phyloP scores from a whole-genome alignment of 1,140 invertebrate species.

The Leptinotarsa lineolata region DNA sequence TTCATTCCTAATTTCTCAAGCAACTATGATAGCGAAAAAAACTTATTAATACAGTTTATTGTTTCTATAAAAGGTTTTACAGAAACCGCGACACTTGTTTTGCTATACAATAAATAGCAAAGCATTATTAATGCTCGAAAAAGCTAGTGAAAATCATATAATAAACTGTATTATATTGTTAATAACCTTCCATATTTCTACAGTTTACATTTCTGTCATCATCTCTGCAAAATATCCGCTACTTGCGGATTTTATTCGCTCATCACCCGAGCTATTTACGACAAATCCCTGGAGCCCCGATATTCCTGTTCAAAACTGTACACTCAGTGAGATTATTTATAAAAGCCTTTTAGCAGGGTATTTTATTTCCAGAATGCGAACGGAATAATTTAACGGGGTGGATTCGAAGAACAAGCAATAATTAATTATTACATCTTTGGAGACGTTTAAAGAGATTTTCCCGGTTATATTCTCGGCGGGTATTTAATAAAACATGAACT shows the following conservation, averaged over 20 bases:
- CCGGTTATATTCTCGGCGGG: slow-evolving; percentile 7
- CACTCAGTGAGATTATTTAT: neutral
- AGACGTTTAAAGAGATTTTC: slow-evolving; percentile 1
- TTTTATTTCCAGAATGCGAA: slow-evolving; percentile 2
- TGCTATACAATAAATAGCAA: no score
- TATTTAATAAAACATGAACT: slow-evolving; percentile 6
- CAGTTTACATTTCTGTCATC: no score
- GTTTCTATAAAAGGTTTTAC: no score
- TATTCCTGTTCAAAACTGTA: neutral
- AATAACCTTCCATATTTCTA: no score
- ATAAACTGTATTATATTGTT: no score
- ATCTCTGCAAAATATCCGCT: no score
- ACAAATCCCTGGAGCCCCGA: neutral
- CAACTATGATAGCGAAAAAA: no score
- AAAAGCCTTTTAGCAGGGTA: slow-evolving; percentile 6
- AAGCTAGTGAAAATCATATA: no score
- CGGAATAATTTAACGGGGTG: neutral
- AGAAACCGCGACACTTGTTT: no score
- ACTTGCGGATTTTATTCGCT: neutral
- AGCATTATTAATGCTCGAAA: no score
- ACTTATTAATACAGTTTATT: no score
- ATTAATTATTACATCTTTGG: slow-evolving; percentile 9
- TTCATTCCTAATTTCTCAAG: no score
- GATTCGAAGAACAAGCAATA: slow-evolving; percentile 8
- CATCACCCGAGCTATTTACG: neutral